Base-by-base conservation (phyloP, 2,113 vertebrate genomes). In the Chlamydotis undulata region DNA sequence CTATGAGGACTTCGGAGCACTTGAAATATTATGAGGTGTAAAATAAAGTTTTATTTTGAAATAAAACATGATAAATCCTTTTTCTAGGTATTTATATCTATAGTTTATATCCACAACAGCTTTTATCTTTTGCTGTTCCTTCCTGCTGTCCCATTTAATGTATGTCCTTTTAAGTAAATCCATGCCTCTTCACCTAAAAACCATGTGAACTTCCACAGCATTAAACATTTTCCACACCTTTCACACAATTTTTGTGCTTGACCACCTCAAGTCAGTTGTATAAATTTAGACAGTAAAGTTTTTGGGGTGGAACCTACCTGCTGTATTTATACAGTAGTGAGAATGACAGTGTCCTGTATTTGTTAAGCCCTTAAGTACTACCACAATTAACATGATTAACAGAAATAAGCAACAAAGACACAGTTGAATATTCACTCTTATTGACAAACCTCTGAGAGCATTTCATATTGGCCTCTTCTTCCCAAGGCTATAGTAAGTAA, bases 401-500 rank as follows among this genome's bases (percentile, higher is more conserved):
- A 83, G 50, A 88, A 86, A 83, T 26, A 33, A 41, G 8, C 22
- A 56, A 69, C 0, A 0, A 76, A 59, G 24, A 52, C 25, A 50
- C 24, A 92, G 37, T 3, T 81, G 9, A 86, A 61, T 49, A 53
- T 76, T 52, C 31, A 47, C 19, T 74, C 17, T 17, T 26, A 56
- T 18, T 9, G 4, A 94, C 95, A 90, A 96, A 99, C 99, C 99
- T 99, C 99, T 18, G 99, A 99, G 24, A 99, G 98, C 99, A 99
- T 99, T 98, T 99, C 99, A 61, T 99, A 99, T 86, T 99, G 99
- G 85, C 99, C 99, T 90, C 99, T 98, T 95, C 99, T 98, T 65
- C 99, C 99, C 84, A 99, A 98, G 50, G 99, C 99, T 8, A 99
- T 99, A 4, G 99, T 99, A 85, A 99, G 99, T 63, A 99, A 97